Conservation (phyloP, 2,797 vertebrate genomes). For the Stomatorhinus walkeri region DNA sequence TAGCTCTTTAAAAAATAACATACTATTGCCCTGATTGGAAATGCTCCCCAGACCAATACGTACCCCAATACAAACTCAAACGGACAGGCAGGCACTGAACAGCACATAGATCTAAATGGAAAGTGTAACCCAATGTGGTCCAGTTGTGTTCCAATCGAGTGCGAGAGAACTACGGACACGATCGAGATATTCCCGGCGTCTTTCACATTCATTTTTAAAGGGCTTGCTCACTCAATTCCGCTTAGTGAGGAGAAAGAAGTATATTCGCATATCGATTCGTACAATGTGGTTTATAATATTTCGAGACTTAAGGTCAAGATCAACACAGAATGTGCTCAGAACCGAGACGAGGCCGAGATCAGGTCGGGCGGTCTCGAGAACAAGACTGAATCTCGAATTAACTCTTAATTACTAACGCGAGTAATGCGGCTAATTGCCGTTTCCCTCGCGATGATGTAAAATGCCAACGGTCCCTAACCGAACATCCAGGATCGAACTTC, state of each 20-base stretch:
- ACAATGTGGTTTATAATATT: background rate
- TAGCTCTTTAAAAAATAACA: too few relatives aligned
- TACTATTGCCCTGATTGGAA: background rate
- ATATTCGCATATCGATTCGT: background rate
- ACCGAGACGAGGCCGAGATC: background rate
- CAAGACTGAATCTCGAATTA: background rate
- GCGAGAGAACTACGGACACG: background rate
- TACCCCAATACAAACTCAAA: background rate
- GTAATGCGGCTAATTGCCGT: background rate
- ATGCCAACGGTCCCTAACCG: background rate
- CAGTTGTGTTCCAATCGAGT: background rate
- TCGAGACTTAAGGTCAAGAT: background rate
- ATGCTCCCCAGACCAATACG: background rate
- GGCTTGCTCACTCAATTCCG: background rate
- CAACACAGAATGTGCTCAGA: background rate
- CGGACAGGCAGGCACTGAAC: background rate
- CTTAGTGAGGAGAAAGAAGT: background rate
- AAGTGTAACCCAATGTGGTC: background rate
- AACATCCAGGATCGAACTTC: constrained; percentile 39
- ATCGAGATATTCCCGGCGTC: background rate
- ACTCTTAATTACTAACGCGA: background rate
- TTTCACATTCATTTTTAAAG: background rate
- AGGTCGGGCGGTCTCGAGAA: background rate
- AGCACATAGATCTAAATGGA: background rate
- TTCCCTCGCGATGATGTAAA: background rate